Evolutionary conservation across 2,888 invertebrate genomes (phyloP).

Genomic region (Ophion ellenae): DNA sequence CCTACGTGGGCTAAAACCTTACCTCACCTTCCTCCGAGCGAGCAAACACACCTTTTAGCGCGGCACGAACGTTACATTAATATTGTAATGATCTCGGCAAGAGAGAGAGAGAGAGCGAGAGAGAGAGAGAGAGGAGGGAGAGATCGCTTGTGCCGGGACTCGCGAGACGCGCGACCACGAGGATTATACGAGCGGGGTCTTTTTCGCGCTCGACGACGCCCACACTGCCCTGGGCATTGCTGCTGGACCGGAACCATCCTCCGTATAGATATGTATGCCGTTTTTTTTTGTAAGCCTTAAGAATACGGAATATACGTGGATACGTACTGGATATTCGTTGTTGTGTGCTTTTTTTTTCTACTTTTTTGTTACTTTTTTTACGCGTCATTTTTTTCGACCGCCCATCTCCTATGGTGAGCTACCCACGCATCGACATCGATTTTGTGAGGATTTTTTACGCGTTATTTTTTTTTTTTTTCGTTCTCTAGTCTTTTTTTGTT

Average conservation of each 20-base stretch:
- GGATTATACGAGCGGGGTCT: conserved; percentile 63
- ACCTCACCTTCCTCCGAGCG: conserved; percentile 74
- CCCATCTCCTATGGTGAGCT: conserved; percentile 51
- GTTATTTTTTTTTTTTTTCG: background rate
- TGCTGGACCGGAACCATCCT: conserved; percentile 68
- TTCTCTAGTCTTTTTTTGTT: background rate
- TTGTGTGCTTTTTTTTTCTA: conserved; percentile 24
- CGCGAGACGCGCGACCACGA: conserved; percentile 56
- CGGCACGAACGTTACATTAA: conserved; percentile 79
- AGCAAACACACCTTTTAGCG: conserved; percentile 83
- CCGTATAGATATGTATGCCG: conserved; percentile 16
- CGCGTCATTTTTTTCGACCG: conserved; percentile 43
- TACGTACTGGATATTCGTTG: conserved; percentile 8
- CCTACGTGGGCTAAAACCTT: conserved; percentile 80
- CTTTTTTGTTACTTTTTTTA: background rate
- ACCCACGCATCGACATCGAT: conserved; percentile 56
- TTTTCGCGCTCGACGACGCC: conserved; percentile 56
- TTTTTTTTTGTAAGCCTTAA: conserved; percentile 38
- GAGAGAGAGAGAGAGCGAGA: conserved; percentile 54
- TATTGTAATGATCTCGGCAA: conserved; percentile 80
- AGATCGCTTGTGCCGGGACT: conserved; percentile 52
- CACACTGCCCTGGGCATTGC: conserved; percentile 63
- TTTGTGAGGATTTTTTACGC: conserved; percentile 41
- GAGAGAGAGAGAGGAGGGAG: conserved; percentile 17
- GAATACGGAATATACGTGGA: conserved; percentile 27